phyloP scores from a whole-genome alignment of 2,113 vertebrate genomes.

The Mugil cephalus region DNA sequence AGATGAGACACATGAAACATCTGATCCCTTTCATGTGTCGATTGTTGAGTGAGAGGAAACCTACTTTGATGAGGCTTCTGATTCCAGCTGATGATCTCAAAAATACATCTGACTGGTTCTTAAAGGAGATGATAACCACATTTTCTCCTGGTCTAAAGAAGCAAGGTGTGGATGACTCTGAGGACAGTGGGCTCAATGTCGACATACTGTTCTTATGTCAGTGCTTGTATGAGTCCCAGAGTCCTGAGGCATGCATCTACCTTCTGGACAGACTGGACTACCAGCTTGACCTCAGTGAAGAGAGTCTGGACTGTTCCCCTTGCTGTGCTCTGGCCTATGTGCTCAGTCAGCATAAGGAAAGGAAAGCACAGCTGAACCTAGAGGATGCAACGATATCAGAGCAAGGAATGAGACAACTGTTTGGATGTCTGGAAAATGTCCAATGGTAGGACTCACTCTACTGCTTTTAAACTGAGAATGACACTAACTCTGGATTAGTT shows the following conservation, averaged over 20 bases:
- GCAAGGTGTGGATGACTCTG: neutral
- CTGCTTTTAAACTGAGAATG: too few relatives aligned
- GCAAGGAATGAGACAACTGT: conserved; percentile 9
- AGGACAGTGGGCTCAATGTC: conserved; percentile 1
- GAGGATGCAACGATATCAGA: neutral
- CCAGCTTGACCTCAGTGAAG: conserved; percentile 3
- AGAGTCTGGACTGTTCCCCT: neutral
- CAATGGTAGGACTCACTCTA: conserved; percentile 8
- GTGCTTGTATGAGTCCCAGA: conserved; percentile 47
- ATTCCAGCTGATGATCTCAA: conserved; percentile 28
- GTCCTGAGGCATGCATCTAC: conserved; percentile 13
- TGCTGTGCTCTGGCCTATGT: conserved; percentile 44
- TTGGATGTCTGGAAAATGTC: conserved; percentile 17
- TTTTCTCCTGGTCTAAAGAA: neutral
- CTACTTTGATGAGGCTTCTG: conserved; percentile 20
- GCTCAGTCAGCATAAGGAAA: conserved; percentile 12
- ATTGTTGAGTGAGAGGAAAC: conserved; percentile 24
- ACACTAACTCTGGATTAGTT: neutral
- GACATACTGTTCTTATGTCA: conserved; percentile 19
- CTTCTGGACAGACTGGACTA: conserved; percentile 32
- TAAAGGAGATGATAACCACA: conserved; percentile 10
- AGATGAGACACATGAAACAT: conserved; percentile 43
- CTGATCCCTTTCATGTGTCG: conserved; percentile 41
- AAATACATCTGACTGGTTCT: neutral
- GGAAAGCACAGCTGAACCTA: conserved; percentile 1